phyloP scores from a whole-genome alignment of 2,797 vertebrate species.

The Malurus leucopterus region DNA sequence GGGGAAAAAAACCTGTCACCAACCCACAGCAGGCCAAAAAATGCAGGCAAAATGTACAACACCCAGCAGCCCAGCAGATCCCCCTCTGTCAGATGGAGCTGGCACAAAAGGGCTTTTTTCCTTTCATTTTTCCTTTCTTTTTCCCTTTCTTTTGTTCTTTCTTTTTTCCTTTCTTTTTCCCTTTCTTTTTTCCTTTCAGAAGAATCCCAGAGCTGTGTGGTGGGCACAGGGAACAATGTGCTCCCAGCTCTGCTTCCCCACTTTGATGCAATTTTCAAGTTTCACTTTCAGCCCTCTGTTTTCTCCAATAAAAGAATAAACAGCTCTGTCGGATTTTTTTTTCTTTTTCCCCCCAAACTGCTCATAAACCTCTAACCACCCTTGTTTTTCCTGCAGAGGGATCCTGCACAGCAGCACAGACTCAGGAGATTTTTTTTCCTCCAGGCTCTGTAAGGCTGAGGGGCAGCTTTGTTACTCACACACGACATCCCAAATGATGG shows the following conservation, averaged over 20 bases:
- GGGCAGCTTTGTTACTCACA: neutral
- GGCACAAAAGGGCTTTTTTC: neutral
- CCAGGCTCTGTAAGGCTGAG: neutral
- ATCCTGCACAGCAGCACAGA: neutral
- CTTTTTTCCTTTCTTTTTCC: too few relatives aligned
- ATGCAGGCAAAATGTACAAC: neutral
- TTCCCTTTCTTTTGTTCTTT: too few relatives aligned
- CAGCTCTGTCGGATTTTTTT: neutral
- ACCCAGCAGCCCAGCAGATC: neutral
- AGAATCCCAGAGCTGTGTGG: neutral
- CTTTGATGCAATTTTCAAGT: neutral
- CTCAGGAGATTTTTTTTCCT: neutral
- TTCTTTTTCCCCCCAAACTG: fast-evolving
- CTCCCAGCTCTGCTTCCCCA: neutral
- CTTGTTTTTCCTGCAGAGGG: neutral
- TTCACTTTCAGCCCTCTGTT: neutral
- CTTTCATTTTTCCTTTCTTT: too few relatives aligned
- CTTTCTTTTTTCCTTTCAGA: neutral
- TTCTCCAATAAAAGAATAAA: neutral
- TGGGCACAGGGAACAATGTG: neutral
- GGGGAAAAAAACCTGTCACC: neutral
- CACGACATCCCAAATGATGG: neutral
- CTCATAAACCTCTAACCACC: neutral
- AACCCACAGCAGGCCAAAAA: neutral
- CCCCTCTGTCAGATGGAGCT: neutral